Conservation (phyloP, 2,797 vertebrate genomes). For the Gambelia wislizenii region DNA sequence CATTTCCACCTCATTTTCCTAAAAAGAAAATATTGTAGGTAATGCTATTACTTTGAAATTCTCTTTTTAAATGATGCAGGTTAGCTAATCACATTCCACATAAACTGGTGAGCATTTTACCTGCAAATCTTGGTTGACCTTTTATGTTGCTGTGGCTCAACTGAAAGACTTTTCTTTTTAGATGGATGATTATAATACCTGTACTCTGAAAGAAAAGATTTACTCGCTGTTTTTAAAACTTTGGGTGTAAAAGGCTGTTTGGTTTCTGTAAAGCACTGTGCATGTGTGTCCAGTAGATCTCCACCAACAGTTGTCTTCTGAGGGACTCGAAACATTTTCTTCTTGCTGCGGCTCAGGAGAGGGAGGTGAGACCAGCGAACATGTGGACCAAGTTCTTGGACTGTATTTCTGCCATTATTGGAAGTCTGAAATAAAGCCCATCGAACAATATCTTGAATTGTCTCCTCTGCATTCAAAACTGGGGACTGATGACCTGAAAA, state of each 20-base stretch:
- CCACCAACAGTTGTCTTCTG: slow-evolving; percentile 47
- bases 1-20: not conserved
- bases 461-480: slow-evolving; percentile 39
- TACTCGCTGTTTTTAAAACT: slow-evolving; percentile 61
- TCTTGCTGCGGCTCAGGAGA: not conserved
- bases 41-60: not conserved
- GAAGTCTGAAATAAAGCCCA: slow-evolving; percentile 18
- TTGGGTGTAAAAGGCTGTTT: slow-evolving; percentile 45
- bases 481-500: slow-evolving; percentile 14
- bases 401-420: not conserved
- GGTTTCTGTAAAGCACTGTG: slow-evolving; percentile 53
- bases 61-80: slow-evolving; percentile 9
- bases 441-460: not conserved
- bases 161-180: slow-evolving; percentile 31
- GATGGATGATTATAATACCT: slow-evolving; percentile 62
- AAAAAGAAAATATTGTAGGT: not conserved
- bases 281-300: slow-evolving; percentile 67
- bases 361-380: fast-evolving
- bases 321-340: slow-evolving; percentile 42
- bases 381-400: not conserved
- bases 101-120: slow-evolving; percentile 45
- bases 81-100: slow-evolving; percentile 26
- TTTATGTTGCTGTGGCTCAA: not conserved
- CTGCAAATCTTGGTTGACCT: slow-evolving; percentile 36
- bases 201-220: slow-evolving; percentile 60